A percentile compares a stretch with the other conserved stretches of the same genome.
These are phyloP conservation scores for Diploscapter pachys DNA, from an alignment of 1,140 invertebrate species.

Conservation along the genomic window DNA sequence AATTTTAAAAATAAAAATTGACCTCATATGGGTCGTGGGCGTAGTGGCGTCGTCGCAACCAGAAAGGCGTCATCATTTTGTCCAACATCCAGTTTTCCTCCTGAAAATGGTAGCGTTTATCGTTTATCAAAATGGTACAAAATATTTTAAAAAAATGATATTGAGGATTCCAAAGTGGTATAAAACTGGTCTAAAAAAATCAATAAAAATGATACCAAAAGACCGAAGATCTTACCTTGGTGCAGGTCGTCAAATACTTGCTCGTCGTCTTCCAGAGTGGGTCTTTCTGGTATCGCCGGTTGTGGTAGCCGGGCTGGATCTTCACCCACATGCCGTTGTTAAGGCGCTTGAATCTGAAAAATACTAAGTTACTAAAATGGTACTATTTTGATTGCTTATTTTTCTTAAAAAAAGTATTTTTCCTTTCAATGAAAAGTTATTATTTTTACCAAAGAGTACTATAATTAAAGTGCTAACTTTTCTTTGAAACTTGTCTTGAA, in stretches of 20 bases:
- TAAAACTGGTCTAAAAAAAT: neutral
- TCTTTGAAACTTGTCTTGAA: neutral
- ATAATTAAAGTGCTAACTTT: neutral
- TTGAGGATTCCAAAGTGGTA: neutral
- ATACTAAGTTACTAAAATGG: neutral
- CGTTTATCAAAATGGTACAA: conserved; percentile 2
- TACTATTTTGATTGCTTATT: neutral
- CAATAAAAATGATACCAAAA: conserved; percentile 14
- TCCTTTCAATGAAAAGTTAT: neutral
- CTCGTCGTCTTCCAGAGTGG: conserved; percentile 44
- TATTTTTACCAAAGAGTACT: neutral
- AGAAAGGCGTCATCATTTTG: conserved; percentile 58
- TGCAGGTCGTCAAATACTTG: conserved; percentile 53
- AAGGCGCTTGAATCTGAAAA: conserved; percentile 51
- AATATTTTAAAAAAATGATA: neutral
- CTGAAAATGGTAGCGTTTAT: conserved; percentile 15
- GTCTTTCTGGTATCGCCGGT: conserved; percentile 48
- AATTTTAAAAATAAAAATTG: too few relatives aligned
- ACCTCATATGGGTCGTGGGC: conserved; percentile 52
- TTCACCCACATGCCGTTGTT: conserved; percentile 58
- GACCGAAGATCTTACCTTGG: conserved; percentile 29
- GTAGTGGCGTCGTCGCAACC: conserved; percentile 53
- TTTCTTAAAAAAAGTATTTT: neutral
- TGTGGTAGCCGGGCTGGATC: conserved; percentile 42
- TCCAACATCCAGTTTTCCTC: conserved; percentile 54